phyloP scores from a whole-genome alignment of 2,113 vertebrate genomes.

The Ranitomeya variabilis region DNA sequence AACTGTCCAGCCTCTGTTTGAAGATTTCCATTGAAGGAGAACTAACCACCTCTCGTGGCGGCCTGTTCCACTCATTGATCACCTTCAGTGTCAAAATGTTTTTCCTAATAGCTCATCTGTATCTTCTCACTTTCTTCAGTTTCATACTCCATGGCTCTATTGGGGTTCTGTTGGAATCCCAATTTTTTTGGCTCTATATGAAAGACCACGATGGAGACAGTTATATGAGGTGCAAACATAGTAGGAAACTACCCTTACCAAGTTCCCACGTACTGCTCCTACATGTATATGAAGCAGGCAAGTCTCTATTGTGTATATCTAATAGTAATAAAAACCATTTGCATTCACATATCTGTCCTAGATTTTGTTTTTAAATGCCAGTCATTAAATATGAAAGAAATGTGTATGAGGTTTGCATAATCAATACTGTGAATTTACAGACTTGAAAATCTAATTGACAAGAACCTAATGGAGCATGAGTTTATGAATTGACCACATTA shows the following conservation, averaged over 20 bases:
- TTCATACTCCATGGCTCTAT: too few species aligned
- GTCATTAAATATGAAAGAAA: conserved; percentile 13
- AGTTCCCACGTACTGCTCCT: background rate
- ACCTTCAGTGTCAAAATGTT: too few species aligned
- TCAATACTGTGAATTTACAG: background rate
- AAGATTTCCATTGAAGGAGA: too few species aligned
- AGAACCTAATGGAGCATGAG: conserved; percentile 21
- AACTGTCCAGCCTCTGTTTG: too few species aligned
- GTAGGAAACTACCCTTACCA: background rate
- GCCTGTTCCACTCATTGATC: too few species aligned
- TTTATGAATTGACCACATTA: conserved; percentile 29
- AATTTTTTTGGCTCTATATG: too few species aligned
- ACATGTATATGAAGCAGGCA: background rate
- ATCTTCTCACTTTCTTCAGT: too few species aligned
- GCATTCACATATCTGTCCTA: background rate
- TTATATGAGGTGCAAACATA: too few species aligned
- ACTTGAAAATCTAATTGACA: conserved; percentile 16
- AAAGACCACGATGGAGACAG: too few species aligned
- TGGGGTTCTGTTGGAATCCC: too few species aligned
- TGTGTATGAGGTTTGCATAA: background rate
- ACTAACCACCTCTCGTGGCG: too few species aligned
- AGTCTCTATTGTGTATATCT: background rate
- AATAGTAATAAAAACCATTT: background rate
- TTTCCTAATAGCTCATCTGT: too few species aligned
- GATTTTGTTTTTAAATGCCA: background rate